Evolutionary conservation across 2,888 invertebrate genomes (phyloP), one percentile per base, ranked within the genome.

Genomic region (Polydrusus pterygomalis): DNA sequence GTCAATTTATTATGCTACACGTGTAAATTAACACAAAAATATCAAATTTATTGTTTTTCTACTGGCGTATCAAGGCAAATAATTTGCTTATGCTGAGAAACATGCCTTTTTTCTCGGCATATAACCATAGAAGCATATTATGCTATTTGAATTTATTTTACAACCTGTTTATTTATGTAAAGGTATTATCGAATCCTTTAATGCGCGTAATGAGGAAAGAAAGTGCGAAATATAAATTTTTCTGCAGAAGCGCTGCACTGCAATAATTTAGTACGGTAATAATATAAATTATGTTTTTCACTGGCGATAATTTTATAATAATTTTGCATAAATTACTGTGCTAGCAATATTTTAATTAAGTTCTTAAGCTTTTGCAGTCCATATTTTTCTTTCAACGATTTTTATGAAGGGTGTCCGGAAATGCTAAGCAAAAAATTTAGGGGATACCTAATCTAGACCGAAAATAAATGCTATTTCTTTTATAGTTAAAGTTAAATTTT

Each of bases 21-120:
- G 70, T 71, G 79, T 70, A 77, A 79, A 79, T 79, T 80, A 68
- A 67, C 51, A 30, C 77, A 77, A 79, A 78, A 78, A 77, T 80
- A 79, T 80, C 78, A 80, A 81, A 81, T 47, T 34, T 43, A 43
- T 81, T 76, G 77, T 73, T 75, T 65, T 38, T 56, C 70, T 74
- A 68, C 75, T 76, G 77, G 68, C 75, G 71, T 70, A 74, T 63
- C 73, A 64, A 65, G 65, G 67, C 67, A 49, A 73, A 72, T 69
- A 78, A 75, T 78, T 73, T 43, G 73, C 77, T 75, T 71, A 76
- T 74, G 74, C 76, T 74, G 74, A 75, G 78, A 78, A 77, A 68
- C 51, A 58, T 38, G 9, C 51, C 40, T 30, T 49, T n/a, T 51
- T 70, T 38, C 10, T 20, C 13, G 18, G 20, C n/a, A 54, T 63